phyloP scores from a whole-genome alignment of 2,797 vertebrate species.

The Glyptemys insculpta region DNA sequence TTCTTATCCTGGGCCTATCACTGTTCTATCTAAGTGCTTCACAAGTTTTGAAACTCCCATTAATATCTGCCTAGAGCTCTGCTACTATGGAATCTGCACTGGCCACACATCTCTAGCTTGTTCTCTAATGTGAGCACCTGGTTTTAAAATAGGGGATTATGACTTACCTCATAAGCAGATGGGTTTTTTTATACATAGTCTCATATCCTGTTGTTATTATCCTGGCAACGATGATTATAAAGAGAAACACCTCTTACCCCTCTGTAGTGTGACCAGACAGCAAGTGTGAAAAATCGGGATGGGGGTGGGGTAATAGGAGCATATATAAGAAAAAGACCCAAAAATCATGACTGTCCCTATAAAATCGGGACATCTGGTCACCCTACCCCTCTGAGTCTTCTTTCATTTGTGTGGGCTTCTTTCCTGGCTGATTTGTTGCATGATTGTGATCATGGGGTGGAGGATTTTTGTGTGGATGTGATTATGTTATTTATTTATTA shows the following conservation, averaged over 20 bases:
- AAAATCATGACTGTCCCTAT: no score
- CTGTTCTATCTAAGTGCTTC: background rate
- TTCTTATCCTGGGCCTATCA: background rate
- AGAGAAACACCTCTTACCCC: background rate
- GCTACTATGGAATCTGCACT: background rate
- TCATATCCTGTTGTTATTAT: background rate
- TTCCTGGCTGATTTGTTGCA: background rate
- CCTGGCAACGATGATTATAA: background rate
- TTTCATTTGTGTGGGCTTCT: background rate
- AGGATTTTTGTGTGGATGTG: background rate
- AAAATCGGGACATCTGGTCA: no score
- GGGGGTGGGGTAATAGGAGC: no score
- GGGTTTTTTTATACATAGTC: background rate
- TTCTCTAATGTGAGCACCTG: background rate
- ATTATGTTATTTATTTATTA: constrained; percentile 4
- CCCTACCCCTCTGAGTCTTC: background rate
- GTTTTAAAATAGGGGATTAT: background rate
- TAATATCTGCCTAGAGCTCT: background rate
- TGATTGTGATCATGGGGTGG: background rate
- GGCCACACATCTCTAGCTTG: background rate
- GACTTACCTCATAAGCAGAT: background rate
- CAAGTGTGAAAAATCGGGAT: no score
- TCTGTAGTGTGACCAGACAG: no score
- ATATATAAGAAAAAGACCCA: no score
- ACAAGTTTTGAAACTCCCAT: background rate